These are phyloP conservation scores for Halictus quadricinctus DNA, from an alignment of 2,888 invertebrate genomes.

Conservation along the genomic window DNA sequence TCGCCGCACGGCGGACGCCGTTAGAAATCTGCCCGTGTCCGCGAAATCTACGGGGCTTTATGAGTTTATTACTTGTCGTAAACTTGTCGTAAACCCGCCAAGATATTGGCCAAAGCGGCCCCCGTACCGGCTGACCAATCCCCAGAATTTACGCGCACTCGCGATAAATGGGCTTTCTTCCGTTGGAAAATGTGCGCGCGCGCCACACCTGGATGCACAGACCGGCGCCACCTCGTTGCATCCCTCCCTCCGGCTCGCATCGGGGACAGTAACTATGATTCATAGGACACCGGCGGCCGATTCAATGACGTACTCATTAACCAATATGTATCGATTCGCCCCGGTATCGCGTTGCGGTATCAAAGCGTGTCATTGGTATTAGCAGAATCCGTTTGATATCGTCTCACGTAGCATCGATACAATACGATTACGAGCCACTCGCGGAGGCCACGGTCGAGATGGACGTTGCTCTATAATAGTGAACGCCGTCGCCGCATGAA, in stretches of 20 bases:
- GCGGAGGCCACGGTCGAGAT: background rate
- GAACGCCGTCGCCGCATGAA: background rate
- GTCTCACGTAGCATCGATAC: background rate
- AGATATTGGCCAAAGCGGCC: constrained; percentile 35
- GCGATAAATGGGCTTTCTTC: background rate
- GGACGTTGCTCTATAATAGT: background rate
- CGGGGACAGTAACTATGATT: background rate
- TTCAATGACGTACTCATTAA: constrained; percentile 10
- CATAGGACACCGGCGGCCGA: background rate
- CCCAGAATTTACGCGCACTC: constrained; percentile 5
- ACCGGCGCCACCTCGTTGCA: background rate
- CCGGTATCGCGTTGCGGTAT: background rate
- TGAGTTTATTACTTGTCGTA: constrained; percentile 47
- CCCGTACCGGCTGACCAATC: constrained; percentile 11
- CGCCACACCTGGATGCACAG: background rate
- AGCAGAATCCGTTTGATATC: constrained; percentile 1
- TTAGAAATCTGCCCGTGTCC: constrained; percentile 32
- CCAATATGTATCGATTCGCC: background rate
- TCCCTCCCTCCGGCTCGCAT: background rate
- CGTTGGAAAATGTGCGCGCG: background rate
- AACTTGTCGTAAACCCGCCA: constrained; percentile 43
- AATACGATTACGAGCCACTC: background rate
- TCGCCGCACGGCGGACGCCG: constrained; percentile 39
- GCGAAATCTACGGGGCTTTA: constrained; percentile 37
- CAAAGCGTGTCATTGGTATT: constrained; percentile 4